Conservation (phyloP, 2,797 vertebrate genomes). For the Arctocebus calabarensis region DNA sequence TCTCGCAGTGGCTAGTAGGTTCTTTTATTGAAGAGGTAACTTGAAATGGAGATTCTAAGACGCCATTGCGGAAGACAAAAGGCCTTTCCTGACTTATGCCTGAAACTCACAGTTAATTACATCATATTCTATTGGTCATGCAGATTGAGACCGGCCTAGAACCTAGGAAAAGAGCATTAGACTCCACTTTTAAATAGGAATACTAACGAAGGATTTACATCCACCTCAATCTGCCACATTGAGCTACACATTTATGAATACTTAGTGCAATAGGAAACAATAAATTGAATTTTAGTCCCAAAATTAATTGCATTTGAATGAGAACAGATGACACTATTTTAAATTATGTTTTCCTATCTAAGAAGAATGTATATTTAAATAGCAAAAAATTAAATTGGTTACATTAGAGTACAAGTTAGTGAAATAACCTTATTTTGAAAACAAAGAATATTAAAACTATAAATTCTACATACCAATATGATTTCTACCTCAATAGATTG, state of each 20-base stretch:
- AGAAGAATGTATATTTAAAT: conserved; percentile 21
- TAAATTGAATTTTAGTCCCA: not conserved
- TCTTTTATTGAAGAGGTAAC: not conserved
- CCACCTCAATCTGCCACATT: not conserved
- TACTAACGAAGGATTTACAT: not conserved
- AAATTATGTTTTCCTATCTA: not conserved
- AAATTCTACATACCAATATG: not conserved
- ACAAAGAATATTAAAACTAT: conserved; percentile 34
- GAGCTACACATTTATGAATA: conserved; percentile 1
- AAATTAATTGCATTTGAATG: conserved; percentile 43
- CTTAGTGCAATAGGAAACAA: not conserved
- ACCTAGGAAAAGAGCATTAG: not conserved
- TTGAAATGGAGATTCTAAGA: not conserved
- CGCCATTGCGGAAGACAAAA: not conserved
- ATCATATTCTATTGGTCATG: not conserved
- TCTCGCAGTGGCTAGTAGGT: not conserved
- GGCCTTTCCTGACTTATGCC: not conserved
- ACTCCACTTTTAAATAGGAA: not conserved
- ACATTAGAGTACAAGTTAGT: conserved; percentile 27
- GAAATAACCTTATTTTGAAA: conserved; percentile 48
- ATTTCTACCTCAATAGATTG: not conserved
- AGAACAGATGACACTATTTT: conserved; percentile 15
- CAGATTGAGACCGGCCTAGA: not conserved
- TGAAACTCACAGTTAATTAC: not conserved
- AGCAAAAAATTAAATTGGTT: conserved; percentile 23